Conservation (phyloP, 1,140 invertebrate genomes). For the Bombus picipes region DNA sequence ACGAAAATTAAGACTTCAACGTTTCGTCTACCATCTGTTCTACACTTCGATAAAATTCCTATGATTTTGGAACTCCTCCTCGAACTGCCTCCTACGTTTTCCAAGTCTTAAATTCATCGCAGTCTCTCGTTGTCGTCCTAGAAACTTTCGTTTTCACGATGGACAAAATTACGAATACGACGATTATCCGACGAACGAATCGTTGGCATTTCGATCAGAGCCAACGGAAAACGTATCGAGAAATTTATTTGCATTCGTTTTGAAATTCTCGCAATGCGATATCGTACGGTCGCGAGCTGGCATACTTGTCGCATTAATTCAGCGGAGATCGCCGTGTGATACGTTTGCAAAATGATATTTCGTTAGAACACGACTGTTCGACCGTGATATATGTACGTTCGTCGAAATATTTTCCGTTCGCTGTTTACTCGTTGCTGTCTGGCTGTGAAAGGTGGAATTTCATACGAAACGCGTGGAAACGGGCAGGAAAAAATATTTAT, state of each 20-base stretch:
- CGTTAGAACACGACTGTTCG: slow-evolving; percentile 10
- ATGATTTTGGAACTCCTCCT: no score
- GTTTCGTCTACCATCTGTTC: no score
- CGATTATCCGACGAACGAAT: not conserved
- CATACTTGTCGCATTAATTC: slow-evolving; percentile 29
- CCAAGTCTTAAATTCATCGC: no score
- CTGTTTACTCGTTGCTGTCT: slow-evolving; percentile 6
- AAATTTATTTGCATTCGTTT: slow-evolving; percentile 28
- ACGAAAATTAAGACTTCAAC: no score
- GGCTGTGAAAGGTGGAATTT: slow-evolving; percentile 14
- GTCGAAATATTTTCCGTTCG: slow-evolving; percentile 32
- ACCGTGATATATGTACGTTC: slow-evolving; percentile 7
- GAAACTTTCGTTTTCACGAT: no score
- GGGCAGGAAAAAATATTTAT: slow-evolving; percentile 16
- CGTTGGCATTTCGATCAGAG: not conserved
- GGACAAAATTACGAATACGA: no score
- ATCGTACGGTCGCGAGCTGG: not conserved
- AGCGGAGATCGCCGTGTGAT: slow-evolving; percentile 12
- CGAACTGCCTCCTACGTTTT: no score
- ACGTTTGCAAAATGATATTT: slow-evolving; percentile 37
- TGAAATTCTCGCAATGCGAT: not conserved
- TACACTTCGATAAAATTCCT: no score
- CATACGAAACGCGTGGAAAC: not conserved
- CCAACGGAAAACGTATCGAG: not conserved
- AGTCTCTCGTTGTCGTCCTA: no score